These are phyloP conservation scores for Caenorhabditis sinica DNA, from an alignment of 2,888 invertebrate genomes.

Conservation along the genomic window DNA sequence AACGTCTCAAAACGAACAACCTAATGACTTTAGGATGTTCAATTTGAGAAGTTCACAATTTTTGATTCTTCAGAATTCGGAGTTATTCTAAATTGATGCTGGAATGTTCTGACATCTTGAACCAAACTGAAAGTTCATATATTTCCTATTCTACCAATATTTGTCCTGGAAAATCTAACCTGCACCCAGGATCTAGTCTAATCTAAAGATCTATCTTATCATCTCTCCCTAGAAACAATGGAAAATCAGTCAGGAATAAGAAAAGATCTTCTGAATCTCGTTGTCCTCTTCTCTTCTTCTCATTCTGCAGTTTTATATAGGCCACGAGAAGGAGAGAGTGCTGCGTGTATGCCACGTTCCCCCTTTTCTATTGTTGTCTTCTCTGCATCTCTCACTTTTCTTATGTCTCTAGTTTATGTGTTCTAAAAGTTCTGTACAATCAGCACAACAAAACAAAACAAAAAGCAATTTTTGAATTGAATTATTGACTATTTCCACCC, in stretches of 20 bases:
- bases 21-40: too few relatives aligned
- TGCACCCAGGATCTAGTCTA: too few relatives aligned
- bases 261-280: neutral
- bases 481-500: neutral
- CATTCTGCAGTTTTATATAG: conserved; percentile 1
- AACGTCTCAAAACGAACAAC: too few relatives aligned
- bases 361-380: neutral
- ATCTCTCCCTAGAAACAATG: neutral
- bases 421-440: neutral
- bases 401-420: conserved; percentile 8
- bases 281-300: neutral
- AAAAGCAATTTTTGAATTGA: neutral
- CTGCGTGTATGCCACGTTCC: conserved; percentile 16
- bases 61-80: too few relatives aligned
- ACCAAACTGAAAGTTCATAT: too few relatives aligned
- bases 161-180: too few relatives aligned
- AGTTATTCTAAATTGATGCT: too few relatives aligned
- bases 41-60: too few relatives aligned
- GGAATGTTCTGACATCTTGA: too few relatives aligned
- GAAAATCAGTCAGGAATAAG: neutral
- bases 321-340: neutral
- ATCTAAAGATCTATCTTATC: neutral
- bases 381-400: conserved; percentile 40
- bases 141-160: too few relatives aligned
- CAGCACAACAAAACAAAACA: neutral